These are phyloP conservation scores for Umimayanthus kanabou DNA, from an alignment of 92 coral and sea anemone species.

Conservation along the genomic window DNA sequence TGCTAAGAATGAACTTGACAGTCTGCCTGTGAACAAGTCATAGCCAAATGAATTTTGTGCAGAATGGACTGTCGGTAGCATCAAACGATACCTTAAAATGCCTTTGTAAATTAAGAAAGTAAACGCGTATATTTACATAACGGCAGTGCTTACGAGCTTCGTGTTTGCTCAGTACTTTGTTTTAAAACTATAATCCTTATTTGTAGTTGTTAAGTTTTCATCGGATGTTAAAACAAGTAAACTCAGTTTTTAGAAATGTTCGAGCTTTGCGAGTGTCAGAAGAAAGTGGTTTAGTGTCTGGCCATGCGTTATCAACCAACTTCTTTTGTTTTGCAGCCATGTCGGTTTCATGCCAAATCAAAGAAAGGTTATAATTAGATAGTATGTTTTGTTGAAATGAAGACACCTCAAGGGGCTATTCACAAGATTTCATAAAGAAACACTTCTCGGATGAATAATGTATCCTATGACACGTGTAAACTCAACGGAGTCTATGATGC, in stretches of 20 bases:
- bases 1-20: conserved; percentile 30
- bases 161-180: conserved; percentile 29
- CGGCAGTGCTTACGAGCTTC: conserved; percentile 35
- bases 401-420: conserved; percentile 39
- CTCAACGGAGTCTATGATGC: conserved; percentile 24
- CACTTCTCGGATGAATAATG: conserved; percentile 3
- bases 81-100: conserved; percentile 37
- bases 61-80: conserved; percentile 16
- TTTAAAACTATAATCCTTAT: conserved; percentile 8
- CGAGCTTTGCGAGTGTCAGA: neutral
- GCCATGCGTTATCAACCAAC: conserved; percentile 28
- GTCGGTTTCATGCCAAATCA: conserved; percentile 42
- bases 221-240: neutral
- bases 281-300: neutral
- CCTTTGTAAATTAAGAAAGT: conserved; percentile 61
- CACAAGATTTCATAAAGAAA: conserved; percentile 28
- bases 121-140: conserved; percentile 77
- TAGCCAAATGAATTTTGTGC: conserved; percentile 16
- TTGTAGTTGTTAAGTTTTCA: neutral
- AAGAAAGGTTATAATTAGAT: conserved; percentile 33
- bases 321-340: conserved; percentile 19
- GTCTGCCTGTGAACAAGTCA: conserved; percentile 13
- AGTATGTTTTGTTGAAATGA: conserved; percentile 37
- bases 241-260: neutral
- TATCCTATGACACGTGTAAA: conserved; percentile 35